These are phyloP conservation scores for Eristalis intricaria DNA, from an alignment of 2,888 invertebrate genomes.

Conservation along the genomic window DNA sequence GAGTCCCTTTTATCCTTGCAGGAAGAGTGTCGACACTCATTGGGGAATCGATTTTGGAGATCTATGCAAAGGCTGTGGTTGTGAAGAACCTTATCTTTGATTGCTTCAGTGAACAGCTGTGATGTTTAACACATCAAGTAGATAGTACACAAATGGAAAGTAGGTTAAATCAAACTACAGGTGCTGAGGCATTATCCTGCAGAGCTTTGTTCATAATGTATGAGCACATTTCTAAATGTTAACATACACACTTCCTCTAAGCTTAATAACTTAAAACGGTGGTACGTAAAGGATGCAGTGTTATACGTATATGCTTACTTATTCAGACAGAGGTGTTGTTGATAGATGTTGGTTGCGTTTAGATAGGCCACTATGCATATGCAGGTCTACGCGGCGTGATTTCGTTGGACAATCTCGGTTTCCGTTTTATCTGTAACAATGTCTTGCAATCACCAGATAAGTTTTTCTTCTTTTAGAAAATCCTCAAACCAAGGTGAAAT, in stretches of 20 bases:
- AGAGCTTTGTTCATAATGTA: constrained; percentile 6
- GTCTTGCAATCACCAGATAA: no score
- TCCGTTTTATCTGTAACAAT: no score
- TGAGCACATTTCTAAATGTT: not conserved
- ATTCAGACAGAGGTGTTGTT: no score
- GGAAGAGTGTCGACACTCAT: constrained; percentile 59
- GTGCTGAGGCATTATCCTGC: constrained; percentile 20
- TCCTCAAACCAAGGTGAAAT: no score
- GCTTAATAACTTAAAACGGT: not conserved
- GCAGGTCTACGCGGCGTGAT: no score
- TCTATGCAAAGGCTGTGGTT: constrained; percentile 69
- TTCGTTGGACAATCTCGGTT: no score
- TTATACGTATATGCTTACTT: no score
- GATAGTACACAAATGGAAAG: constrained; percentile 18
- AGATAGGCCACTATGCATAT: no score
- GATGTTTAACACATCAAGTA: constrained; percentile 13
- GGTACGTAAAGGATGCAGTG: no score
- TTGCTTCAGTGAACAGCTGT: constrained; percentile 56
- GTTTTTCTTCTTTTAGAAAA: no score
- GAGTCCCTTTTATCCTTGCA: constrained; percentile 50
- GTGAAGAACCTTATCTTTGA: constrained; percentile 48
- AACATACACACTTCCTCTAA: not conserved
- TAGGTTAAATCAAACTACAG: constrained; percentile 44
- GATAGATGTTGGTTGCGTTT: no score
- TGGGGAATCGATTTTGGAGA: constrained; percentile 64